A percentile compares a stretch with the other conserved stretches of the same genome.
Evolutionary conservation across 2,797 vertebrate species (phyloP).

Genomic region (Argya squamiceps): DNA sequence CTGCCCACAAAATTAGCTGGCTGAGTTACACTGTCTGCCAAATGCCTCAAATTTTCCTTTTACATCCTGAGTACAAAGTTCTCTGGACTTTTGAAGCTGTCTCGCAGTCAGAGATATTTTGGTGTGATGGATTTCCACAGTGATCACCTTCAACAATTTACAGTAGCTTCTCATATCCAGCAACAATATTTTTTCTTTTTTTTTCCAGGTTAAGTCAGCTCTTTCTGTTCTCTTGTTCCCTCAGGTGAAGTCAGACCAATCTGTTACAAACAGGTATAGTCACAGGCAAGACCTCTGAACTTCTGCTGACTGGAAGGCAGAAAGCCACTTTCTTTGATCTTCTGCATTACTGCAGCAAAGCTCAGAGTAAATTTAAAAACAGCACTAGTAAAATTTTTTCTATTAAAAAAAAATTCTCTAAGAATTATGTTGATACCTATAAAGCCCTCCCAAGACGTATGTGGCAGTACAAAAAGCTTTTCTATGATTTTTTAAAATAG

Average conservation of each 20-base stretch:
- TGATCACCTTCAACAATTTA: not conserved
- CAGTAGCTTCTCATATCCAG: not conserved
- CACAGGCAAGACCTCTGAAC: not conserved
- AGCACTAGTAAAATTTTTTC: not conserved
- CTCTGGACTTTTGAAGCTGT: not conserved
- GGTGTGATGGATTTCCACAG: not conserved
- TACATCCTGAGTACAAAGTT: accelerated
- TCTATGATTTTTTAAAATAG: not conserved
- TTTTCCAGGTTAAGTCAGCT: not conserved
- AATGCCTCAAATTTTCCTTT: not conserved
- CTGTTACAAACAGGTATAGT: not conserved
- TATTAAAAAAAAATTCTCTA: not conserved
- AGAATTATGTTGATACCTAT: not conserved
- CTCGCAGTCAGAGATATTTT: not conserved
- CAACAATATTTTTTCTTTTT: not conserved
- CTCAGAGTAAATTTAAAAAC: not conserved
- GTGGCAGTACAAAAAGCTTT: not conserved
- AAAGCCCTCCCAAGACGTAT: not conserved
- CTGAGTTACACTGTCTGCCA: not conserved
- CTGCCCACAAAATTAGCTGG: not conserved
- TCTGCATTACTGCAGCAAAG: not conserved
- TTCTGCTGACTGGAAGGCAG: not conserved
- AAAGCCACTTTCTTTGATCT: not conserved
- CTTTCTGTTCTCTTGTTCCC: not conserved
- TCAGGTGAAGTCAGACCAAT: not conserved